Evolutionary conservation across 1,140 invertebrate species (phyloP), one percentile per base, ranked within the genome.

Genomic region (Drosophila trapezifrons): DNA sequence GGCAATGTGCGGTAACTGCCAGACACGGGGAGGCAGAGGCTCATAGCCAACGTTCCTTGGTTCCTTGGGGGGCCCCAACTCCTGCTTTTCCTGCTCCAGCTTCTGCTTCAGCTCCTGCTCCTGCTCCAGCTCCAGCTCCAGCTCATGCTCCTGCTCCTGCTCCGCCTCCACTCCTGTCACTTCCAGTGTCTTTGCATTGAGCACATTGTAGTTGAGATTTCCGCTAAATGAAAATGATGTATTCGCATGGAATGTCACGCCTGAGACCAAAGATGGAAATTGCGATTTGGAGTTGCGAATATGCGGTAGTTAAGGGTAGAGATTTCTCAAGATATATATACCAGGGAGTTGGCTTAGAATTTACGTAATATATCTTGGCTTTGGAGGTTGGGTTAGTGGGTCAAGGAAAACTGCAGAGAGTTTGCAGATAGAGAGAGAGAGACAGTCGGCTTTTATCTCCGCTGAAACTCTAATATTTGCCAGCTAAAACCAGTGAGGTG

Each of bases 191-290:
- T 52, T 57, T 72, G 63, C 80, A 84, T 78, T 80, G 76, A 85
- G 71, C 84, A 85, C 78, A 84, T 86, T 86, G 81, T 85, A 86
- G 71, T 85, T 80, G 79, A 87, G 81, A 87, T 85, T 87, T 87
- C 79, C 79, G 69, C 79, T 72, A 78, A 87, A 83, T 89, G 79
- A 83, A 56, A 56, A 69, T 87, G 81, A 87, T 80, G 84, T 83
- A 89, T 80, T 87, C 79, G 85, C 80, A 87, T 83, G 76, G 83
- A 37, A 87, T 83, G 76, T 80, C 71, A 79, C 59, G 69, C 72
- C 71, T 49, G 40, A 29, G 70, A 49, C 58, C 35, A 17, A 47
- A 40, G 15, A 40, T 22, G 18, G 15, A 62, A 72, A 73, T 46
- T 58, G 20, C 45, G 58, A 49, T 43, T 64, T 18, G 10, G 15